Percentiles rank a stretch among this genome's conserved stretches.
Conservation (phyloP, 2,113 vertebrate genomes). For the Amblyornis subalaris region DNA sequence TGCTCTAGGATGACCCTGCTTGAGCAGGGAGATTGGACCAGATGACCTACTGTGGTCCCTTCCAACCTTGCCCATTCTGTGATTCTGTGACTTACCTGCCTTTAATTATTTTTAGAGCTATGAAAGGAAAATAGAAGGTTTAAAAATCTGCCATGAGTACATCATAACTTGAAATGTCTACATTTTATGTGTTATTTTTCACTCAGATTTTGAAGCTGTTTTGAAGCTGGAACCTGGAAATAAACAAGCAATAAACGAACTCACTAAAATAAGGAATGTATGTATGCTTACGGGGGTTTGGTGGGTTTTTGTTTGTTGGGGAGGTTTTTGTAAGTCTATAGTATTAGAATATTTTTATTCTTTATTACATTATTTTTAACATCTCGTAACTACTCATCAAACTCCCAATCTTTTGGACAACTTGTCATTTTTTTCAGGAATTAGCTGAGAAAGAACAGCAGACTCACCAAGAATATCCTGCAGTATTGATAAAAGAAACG, state of each 20-base stretch:
- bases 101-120: neutral
- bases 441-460: slow-evolving; percentile 58
- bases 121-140: neutral
- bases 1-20: neutral
- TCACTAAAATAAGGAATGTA: slow-evolving; percentile 86
- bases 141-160: neutral
- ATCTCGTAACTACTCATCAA: neutral
- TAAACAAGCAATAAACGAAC: slow-evolving; percentile 89
- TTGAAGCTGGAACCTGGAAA: slow-evolving; percentile 93
- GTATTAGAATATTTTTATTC: neutral
- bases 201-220: slow-evolving; percentile 87
- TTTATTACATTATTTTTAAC: neutral
- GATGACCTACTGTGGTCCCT: neutral
- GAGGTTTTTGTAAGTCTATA: neutral
- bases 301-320: neutral
- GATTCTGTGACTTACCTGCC: neutral
- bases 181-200: neutral
- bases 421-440: slow-evolving; percentile 70
- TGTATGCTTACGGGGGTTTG: neutral
- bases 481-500: slow-evolving; percentile 48
- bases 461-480: slow-evolving; percentile 34
- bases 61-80: neutral
- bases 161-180: neutral
- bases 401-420: neutral
- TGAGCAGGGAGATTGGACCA: neutral